Evolutionary conservation across 2,797 vertebrate genomes (phyloP), one percentile per base, ranked within the genome.

Genomic region (Euphonia xanthogaster): DNA sequence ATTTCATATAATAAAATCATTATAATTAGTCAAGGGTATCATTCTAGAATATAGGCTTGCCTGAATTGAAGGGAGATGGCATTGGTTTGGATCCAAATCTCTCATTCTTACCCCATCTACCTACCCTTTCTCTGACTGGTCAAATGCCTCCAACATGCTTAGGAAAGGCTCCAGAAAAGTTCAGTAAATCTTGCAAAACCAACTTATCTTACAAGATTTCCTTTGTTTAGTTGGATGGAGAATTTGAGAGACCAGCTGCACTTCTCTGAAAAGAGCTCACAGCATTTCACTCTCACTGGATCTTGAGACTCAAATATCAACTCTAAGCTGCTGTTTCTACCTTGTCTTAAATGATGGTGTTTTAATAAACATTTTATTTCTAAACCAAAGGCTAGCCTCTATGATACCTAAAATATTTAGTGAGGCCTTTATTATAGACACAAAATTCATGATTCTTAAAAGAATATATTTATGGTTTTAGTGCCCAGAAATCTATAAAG

Each of bases 1-100:
- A 72, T 89, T 93, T 90, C 55, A 72, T 39, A 33, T 19, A 81
- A 91, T 50, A 92, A 90, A 91, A 90, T 72, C 7, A 71, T 83
- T 57, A 35, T 53, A 68, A 88, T 87, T 92, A 78, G 48, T 57
- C 78, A 81, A 89, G 66, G 15, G 18, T 68, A 33, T 67, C 50
- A 22, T 68, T 78, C 45, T 35, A 86, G 63, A 77, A 80, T 72
- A 31, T 19, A 44, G 39, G 24, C 19, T 92, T 12, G 5, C 35
- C 47, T 75, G 54, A 84, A 48, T 30, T 82, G 20, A 45, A 55
- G 35, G 58, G 40, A 60, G 24, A 31, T 23, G 15, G 6, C 18
- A 20, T 27, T 86, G 51, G 33, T 91, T 83, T 94, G 37, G 50
- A 85, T 48, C 45, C 65, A 88, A 88, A 78, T 30, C 9, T 72